Base-by-base conservation (phyloP, 2,797 vertebrate species). In the Scolopax rusticola region DNA sequence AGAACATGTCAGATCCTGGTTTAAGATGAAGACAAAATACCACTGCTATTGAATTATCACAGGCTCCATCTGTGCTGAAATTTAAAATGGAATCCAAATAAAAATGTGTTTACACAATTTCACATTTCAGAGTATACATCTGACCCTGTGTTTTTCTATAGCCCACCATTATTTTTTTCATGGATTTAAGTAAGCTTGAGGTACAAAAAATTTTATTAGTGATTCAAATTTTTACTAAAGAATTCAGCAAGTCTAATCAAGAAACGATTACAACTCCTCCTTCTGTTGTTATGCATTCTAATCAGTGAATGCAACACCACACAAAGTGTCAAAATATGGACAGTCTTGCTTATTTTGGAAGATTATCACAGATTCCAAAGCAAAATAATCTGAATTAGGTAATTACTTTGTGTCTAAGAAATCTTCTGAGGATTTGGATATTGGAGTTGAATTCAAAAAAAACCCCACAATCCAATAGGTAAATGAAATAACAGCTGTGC, bases 11-110 rank as follows among this genome's bases (percentile, higher is more conserved):
- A 95, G 68, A 69, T 83, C 63, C 38, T 60, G 19, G 63, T 82
- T 93, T 93, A 81, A 85, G 71, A 95, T 6, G 38, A 90, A 90
- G 88, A 93, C 38, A 84, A 94, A 96, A 93, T 87, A 77, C 48
- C 83, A 91, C 30, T 7, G 16, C 64, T 73, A 56, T 47, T 93
- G 74, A 96, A 87, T 95, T 88, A 90, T 61, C 87, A 87, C 70
- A 65, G 59, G 59, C 43, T 94, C 93, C 90, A 92, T 95, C 88
- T 91, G 81, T 56, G 63, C 84, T 60, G 33, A 90, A 92, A 94
- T 89, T 88, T 90, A 63, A 95, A 95, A 89, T 19, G 17, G 30
- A 81, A 90, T 91, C 30, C 90, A 91, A 95, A 87, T 57, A 75
- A 80, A 95, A 93, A 82, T 15, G 18, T 53, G 50, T 87, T 91